phyloP scores from a whole-genome alignment of 2,888 invertebrate species.

The Eumacrocentrus americanus region DNA sequence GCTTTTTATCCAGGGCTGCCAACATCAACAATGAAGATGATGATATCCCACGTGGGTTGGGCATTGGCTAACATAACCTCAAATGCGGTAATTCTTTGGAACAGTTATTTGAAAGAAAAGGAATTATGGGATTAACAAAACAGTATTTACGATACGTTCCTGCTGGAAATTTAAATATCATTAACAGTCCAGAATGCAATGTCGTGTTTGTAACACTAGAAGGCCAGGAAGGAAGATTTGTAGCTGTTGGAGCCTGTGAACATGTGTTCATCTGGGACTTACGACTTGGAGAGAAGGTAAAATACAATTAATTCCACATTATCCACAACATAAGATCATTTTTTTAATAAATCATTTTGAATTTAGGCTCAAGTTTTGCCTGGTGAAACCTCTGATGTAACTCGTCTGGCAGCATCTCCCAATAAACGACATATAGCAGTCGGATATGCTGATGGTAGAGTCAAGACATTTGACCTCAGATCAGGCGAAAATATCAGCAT shows the following conservation, averaged over 20 bases:
- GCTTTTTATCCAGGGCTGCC: too few species aligned
- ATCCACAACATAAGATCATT: not conserved
- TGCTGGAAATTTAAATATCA: conserved; percentile 85
- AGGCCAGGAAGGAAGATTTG: conserved; percentile 79
- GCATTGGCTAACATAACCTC: not conserved
- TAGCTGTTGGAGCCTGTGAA: conserved; percentile 93
- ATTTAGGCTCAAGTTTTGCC: conserved; percentile 75
- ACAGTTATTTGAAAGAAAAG: too few species aligned
- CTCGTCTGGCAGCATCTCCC: conserved; percentile 76
- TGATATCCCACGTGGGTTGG: not conserved
- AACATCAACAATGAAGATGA: too few species aligned
- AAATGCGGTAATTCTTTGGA: not conserved
- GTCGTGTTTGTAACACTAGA: conserved; percentile 78
- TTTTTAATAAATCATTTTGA: conserved; percentile 37
- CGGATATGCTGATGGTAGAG: conserved; percentile 89
- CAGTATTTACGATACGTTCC: conserved; percentile 91
- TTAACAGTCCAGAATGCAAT: conserved; percentile 82
- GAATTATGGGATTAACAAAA: conserved; percentile 84
- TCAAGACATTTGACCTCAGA: conserved; percentile 81
- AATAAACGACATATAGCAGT: conserved; percentile 83
- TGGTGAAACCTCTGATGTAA: conserved; percentile 83
- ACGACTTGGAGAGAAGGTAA: conserved; percentile 80
- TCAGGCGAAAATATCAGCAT: conserved; percentile 74
- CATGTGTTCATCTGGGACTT: conserved; percentile 95
- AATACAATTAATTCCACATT: conserved; percentile 3